Conservation (phyloP, 2,797 vertebrate genomes). For the Rhynchotus rufescens region DNA sequence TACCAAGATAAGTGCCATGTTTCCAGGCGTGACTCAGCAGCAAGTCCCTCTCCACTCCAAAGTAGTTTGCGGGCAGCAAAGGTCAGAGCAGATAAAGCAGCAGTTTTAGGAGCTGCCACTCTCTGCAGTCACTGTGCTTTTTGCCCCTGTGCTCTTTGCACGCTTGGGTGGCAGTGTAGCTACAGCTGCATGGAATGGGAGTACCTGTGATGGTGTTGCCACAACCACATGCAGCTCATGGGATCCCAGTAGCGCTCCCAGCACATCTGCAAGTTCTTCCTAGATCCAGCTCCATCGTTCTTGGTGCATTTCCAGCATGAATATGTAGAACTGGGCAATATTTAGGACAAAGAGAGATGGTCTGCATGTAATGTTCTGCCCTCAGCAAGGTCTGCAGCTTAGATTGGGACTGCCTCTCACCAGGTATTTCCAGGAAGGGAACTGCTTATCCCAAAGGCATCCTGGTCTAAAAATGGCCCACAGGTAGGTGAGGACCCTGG, state of each 20-base stretch:
- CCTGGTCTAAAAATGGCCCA: neutral
- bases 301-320: neutral
- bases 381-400: fast-evolving
- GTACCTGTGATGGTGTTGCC: fast-evolving
- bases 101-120: neutral
- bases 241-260: neutral
- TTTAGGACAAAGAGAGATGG: neutral
- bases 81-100: constrained; percentile 21
- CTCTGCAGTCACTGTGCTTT: neutral
- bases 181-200: neutral
- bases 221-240: neutral
- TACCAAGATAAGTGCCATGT: constrained; percentile 44
- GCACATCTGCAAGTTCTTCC: neutral
- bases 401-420: fast-evolving
- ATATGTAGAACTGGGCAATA: neutral
- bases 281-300: neutral
- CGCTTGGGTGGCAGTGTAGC: neutral
- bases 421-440: neutral
- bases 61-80: constrained; percentile 10
- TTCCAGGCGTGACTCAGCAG: constrained; percentile 9
- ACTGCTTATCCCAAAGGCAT: neutral
- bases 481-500: fast-evolving
- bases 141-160: neutral
- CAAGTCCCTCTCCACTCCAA: neutral
- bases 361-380: fast-evolving